phyloP scores from a whole-genome alignment of 2,113 vertebrate genomes.

The Petaurus breviceps region DNA sequence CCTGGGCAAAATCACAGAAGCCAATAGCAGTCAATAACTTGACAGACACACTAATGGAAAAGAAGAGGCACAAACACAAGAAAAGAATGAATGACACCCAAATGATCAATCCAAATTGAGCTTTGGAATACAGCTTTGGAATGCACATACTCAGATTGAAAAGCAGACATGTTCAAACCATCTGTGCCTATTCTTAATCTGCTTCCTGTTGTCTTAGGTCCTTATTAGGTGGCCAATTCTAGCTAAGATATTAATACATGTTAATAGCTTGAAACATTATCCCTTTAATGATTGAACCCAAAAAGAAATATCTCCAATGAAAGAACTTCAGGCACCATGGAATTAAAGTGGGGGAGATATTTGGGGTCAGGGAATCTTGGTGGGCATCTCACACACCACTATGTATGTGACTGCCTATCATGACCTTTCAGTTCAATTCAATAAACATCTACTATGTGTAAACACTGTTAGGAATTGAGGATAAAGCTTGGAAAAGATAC shows the following conservation, averaged over 20 bases:
- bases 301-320: background rate
- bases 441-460: background rate
- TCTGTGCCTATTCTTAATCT: constrained; percentile 11
- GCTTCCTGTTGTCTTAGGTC: background rate
- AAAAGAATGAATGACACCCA: constrained; percentile 52
- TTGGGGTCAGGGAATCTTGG: background rate
- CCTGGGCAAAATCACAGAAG: constrained; percentile 9
- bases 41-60: constrained; percentile 38
- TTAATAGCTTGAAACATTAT: background rate
- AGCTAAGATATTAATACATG: background rate
- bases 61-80: constrained; percentile 52
- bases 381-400: background rate
- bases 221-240: background rate
- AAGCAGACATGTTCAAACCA: constrained; percentile 34
- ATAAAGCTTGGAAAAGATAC: background rate
- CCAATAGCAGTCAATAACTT: background rate
- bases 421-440: background rate
- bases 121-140: background rate
- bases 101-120: constrained; percentile 46
- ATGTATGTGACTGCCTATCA: background rate
- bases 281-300: background rate
- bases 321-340: background rate
- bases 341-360: background rate
- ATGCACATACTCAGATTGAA: constrained; percentile 24
- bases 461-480: background rate